Percentiles rank a stretch among this genome's conserved stretches.
Evolutionary conservation across 2,113 vertebrate genomes (phyloP).

Genomic region (Trichechus manatus): DNA sequence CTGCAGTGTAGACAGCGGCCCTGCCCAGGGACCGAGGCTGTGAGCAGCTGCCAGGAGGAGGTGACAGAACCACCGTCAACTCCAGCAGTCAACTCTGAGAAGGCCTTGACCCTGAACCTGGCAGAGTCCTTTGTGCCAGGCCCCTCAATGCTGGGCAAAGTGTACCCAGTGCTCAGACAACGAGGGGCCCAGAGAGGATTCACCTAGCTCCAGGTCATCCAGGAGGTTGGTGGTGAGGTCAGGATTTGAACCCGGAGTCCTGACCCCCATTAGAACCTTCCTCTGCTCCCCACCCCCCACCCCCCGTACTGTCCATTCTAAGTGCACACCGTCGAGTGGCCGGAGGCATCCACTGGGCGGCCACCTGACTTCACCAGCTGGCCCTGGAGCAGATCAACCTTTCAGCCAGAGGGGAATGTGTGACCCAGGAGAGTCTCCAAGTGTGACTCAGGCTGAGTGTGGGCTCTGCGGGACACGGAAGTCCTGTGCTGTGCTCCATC

Average conservation of each 20-base stretch:
- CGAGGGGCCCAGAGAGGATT: accelerated
- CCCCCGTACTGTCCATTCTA: neutral
- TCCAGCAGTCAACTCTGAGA: neutral
- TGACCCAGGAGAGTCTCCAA: constrained; percentile 34
- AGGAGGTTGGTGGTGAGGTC: neutral
- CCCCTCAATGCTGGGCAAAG: neutral
- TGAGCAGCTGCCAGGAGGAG: neutral
- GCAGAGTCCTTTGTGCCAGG: neutral
- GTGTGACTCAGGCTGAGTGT: neutral
- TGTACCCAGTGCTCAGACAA: neutral
- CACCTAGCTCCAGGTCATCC: neutral
- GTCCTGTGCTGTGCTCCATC: neutral
- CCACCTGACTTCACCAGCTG: constrained; percentile 59
- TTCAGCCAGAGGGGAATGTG: constrained; percentile 8
- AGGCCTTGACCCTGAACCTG: neutral
- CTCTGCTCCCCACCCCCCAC: neutral
- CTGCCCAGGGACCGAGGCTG: neutral
- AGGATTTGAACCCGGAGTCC: neutral
- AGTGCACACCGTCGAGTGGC: neutral
- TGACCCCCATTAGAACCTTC: neutral
- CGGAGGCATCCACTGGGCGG: neutral
- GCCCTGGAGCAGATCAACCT: constrained; percentile 1
- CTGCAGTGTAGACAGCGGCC: neutral
- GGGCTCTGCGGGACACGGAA: neutral
- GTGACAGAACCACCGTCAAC: neutral